These are phyloP conservation scores for Tyrophagus putrescentiae DNA, from an alignment of 1,140 invertebrate genomes.

Conservation along the genomic window DNA sequence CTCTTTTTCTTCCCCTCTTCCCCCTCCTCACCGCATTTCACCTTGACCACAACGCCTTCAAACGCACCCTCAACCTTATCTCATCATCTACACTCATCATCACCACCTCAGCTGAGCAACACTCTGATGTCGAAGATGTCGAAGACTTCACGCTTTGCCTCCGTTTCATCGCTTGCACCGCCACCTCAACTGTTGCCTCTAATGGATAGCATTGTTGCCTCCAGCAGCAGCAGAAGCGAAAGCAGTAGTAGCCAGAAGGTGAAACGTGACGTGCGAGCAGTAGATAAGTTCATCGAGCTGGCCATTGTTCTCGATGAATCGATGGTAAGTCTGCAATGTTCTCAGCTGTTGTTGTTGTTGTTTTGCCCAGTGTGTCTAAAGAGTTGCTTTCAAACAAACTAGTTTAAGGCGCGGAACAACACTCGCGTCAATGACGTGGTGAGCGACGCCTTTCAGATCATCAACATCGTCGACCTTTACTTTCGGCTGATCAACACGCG, in stretches of 20 bases:
- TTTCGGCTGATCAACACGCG: constrained; percentile 80
- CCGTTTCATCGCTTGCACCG: too few species aligned
- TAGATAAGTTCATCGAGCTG: constrained; percentile 79
- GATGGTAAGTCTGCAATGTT: constrained; percentile 46
- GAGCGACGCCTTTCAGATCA: constrained; percentile 85
- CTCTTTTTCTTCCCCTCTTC: background rate
- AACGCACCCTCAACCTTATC: background rate
- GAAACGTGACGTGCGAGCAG: constrained; percentile 57
- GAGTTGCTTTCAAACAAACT: too few species aligned
- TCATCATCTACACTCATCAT: background rate
- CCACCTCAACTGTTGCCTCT: too few species aligned
- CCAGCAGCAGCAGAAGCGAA: background rate
- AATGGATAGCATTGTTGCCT: background rate
- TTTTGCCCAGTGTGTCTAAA: background rate
- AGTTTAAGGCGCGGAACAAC: constrained; percentile 77
- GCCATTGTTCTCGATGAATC: constrained; percentile 79
- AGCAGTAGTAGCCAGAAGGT: background rate
- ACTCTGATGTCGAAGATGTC: too few species aligned
- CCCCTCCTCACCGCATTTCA: background rate
- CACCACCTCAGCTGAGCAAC: too few species aligned
- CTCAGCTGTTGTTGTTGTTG: background rate
- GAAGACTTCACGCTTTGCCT: too few species aligned
- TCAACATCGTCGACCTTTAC: constrained; percentile 90
- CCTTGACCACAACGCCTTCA: background rate
- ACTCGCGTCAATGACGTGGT: constrained; percentile 65